Base-by-base conservation (phyloP, 2,113 vertebrate species). In the Emberiza fucata region DNA sequence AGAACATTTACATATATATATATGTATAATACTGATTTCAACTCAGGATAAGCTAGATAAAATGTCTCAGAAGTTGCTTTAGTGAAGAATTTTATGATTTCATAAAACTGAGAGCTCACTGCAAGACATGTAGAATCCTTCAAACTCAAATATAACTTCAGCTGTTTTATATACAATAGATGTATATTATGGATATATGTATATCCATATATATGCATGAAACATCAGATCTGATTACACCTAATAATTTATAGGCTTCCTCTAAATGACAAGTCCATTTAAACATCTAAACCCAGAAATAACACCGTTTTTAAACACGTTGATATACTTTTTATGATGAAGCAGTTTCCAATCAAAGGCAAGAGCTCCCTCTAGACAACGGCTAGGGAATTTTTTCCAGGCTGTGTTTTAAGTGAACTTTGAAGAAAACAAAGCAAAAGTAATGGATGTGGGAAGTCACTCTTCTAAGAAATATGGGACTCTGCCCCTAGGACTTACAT, bases 331-430 rank as follows among this genome's bases (percentile, higher is more conserved):
- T 37, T n/a, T 25, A 11, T 8, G 29, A 56, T 39, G 29, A 72
- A 68, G 39, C 13, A 70, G 18, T 21, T 87, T 88, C 42, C 73
- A 90, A 53, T 40, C 45, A 91, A 95, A 94, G 84, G 23, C 95
- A 97, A 97, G 86, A 92, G 96, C 97, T 96, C 97, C 97, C 97
- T 97, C 97, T 97, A 97, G 88, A 37, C 5, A 84, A 70, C 18
- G 80, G 15, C 12, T 22, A 15, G n/a, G 12, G 84, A 64, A 94
- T 51, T 70, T 86, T 91, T 87, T 48, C 40, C 22, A 86, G 24
- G 3, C 31, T 57, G 39, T 6, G 20, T 93, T 92, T 75, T 31
- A 64, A 59, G 9, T 24, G 33, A 75, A 50, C 22, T 56, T 63
- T 12, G 31, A 66, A 78, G 27, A 50, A 85, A 92, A 65, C 9